Conservation (phyloP, 2,888 invertebrate species). For the Tinea pellionella region DNA sequence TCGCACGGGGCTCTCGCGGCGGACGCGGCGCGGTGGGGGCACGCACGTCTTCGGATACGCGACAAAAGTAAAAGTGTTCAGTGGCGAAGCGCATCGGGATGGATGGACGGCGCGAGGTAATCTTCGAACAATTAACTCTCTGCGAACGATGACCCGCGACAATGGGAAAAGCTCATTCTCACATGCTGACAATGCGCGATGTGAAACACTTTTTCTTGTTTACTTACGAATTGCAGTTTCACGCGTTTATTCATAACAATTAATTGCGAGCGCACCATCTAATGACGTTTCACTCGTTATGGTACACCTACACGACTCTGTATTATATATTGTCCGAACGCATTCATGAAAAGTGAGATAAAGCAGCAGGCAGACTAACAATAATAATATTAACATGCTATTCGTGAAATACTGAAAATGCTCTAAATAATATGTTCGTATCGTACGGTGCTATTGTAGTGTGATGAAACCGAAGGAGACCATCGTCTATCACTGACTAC, state of each 20-base stretch:
- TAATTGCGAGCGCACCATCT: no score
- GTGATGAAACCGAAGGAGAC: no score
- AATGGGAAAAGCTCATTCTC: not conserved
- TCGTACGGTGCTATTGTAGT: no score
- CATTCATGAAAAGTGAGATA: no score
- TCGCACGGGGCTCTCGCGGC: slow-evolving; percentile 21
- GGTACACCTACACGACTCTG: no score
- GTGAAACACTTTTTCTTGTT: not conserved
- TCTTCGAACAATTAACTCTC: not conserved
- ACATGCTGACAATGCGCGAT: not conserved
- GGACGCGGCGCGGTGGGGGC: slow-evolving; percentile 16
- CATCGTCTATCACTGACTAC: no score
- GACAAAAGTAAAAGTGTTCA: not conserved
- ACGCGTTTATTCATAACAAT: not conserved
- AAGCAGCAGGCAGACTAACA: no score
- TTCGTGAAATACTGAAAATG: no score
- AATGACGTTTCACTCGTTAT: no score
- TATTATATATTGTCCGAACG: no score
- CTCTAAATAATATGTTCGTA: no score
- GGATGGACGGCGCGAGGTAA: not conserved
- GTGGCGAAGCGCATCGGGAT: not conserved
- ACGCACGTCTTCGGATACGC: slow-evolving; percentile 14
- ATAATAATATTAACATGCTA: no score
- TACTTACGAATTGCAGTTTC: not conserved
- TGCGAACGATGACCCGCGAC: not conserved